A percentile compares a stretch with the other conserved stretches of the same genome.
Conservation (phyloP, 2,113 vertebrate genomes). For the Halcyon senegalensis region DNA sequence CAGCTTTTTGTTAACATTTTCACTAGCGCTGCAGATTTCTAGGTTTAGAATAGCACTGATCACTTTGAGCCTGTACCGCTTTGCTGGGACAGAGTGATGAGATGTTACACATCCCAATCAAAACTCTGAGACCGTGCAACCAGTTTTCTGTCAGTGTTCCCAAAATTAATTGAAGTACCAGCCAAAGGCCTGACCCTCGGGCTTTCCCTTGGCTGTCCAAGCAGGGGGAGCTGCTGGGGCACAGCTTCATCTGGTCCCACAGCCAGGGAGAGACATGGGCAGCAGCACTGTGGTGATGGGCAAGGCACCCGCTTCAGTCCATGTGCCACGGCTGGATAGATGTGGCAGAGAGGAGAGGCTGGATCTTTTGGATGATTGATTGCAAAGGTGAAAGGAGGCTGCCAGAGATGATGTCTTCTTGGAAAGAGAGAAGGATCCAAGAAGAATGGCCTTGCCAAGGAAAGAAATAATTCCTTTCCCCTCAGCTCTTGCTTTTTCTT, state of each 20-base stretch:
- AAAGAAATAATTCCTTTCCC: neutral
- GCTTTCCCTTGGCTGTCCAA: neutral
- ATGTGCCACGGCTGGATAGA: accelerated
- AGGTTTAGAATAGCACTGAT: neutral
- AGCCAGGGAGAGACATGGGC: neutral
- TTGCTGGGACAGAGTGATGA: neutral
- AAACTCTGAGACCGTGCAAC: neutral
- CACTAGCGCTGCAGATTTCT: slow-evolving; percentile 9
- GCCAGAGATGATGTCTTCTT: neutral
- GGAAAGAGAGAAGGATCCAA: neutral
- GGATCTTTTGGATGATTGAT: neutral
- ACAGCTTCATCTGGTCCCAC: neutral
- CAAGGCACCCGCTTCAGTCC: neutral
- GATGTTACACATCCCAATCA: neutral
- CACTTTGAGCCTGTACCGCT: neutral
- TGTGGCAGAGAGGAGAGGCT: neutral
- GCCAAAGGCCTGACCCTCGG: accelerated
- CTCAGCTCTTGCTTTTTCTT: neutral
- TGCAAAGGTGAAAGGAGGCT: neutral
- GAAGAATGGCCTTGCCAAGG: neutral
- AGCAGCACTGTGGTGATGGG: neutral
- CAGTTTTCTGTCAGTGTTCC: neutral
- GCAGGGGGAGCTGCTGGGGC: neutral
- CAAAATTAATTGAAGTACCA: neutral
- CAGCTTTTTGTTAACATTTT: slow-evolving; percentile 38